Conservation (phyloP, 2,113 vertebrate genomes). For the Neogale vison region DNA sequence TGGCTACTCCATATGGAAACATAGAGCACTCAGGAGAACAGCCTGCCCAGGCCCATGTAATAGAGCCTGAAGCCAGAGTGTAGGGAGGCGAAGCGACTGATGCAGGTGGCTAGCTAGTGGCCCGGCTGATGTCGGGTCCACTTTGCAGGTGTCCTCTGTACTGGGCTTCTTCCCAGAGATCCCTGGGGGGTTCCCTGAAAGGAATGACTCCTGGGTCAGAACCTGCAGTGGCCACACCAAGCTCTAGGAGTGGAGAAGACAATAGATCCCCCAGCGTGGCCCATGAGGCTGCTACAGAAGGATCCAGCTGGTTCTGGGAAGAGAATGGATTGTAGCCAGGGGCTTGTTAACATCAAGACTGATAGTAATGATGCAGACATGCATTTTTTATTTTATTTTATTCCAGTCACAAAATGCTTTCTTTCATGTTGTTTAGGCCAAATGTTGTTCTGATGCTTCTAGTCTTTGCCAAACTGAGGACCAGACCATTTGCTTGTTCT, state of each 20-base stretch:
- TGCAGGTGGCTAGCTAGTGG: too few species aligned
- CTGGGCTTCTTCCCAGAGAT: background rate
- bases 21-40: background rate
- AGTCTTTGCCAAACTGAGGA: conserved; percentile 1
- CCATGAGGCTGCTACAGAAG: background rate
- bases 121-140: background rate
- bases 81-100: background rate
- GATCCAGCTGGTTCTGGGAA: background rate
- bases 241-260: background rate
- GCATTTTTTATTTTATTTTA: background rate
- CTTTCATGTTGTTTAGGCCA: background rate
- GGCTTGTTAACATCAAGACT: background rate
- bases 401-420: conserved; percentile 17
- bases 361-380: background rate
- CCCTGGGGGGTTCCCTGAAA: background rate
- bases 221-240: too few species aligned
- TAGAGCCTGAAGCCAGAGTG: background rate
- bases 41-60: too few species aligned
- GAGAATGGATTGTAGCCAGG: background rate
- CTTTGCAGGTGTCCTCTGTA: background rate
- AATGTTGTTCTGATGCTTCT: conserved; percentile 49
- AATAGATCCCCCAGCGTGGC: background rate
- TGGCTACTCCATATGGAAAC: background rate
- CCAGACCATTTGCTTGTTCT: conserved; percentile 19
- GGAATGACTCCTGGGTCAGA: background rate